These are phyloP conservation scores for Sphinx pinastri DNA, from an alignment of 2,888 invertebrate species.

Conservation along the genomic window DNA sequence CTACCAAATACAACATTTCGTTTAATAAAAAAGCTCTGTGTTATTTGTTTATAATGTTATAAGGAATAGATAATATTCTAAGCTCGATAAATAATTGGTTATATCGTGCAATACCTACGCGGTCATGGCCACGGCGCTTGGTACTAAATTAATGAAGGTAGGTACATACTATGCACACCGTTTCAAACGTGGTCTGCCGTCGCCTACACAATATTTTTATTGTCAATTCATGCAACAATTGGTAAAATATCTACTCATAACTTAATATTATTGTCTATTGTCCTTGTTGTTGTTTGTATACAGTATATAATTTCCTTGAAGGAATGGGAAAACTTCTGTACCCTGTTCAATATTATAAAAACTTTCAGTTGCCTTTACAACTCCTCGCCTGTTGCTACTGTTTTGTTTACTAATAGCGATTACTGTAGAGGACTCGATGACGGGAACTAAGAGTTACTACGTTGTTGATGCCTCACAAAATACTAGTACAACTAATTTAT, in stretches of 20 bases:
- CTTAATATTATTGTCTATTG: background rate
- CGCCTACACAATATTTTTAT: background rate
- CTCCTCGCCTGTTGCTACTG: no score
- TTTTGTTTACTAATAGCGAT: no score
- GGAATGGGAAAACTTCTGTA: no score
- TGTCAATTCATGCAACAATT: background rate
- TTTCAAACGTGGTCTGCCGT: background rate
- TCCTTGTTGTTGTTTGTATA: background rate
- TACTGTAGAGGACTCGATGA: no score
- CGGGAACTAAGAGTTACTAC: no score
- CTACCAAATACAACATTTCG: no score
- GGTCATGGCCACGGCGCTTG: slow-evolving; percentile 29
- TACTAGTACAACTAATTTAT: no score
- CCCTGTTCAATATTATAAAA: no score
- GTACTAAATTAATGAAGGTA: background rate
- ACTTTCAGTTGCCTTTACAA: no score
- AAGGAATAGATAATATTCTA: slow-evolving; percentile 8
- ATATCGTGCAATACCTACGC: slow-evolving; percentile 30
- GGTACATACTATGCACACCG: background rate
- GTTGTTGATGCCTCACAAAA: no score
- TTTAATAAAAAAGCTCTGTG: background rate
- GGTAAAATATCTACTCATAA: background rate
- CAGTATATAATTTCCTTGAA: no score
- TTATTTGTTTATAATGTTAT: background rate
- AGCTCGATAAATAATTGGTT: background rate